Conservation (phyloP, 1,140 invertebrate species). For the Heliconius hermathena region DNA sequence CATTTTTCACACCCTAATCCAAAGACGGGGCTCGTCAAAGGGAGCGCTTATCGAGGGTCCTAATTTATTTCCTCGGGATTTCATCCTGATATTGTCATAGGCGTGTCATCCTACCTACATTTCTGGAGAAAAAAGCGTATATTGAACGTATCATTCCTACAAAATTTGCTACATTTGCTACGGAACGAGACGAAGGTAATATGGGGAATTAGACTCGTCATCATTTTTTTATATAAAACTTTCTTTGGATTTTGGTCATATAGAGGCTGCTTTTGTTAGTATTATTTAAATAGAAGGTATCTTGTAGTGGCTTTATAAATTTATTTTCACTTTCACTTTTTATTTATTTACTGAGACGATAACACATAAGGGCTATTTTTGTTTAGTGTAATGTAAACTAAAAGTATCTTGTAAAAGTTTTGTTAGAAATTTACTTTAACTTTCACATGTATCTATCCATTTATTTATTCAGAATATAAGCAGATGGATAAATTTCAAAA, state of each 20-base stretch:
- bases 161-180: constrained; percentile 27
- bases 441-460: too few species aligned
- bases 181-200: constrained; percentile 1
- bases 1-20: constrained; percentile 79
- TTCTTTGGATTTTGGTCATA: background rate
- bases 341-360: too few species aligned
- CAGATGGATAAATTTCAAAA: too few species aligned
- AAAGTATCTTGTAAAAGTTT: too few species aligned
- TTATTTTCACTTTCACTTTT: too few species aligned
- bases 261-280: too few species aligned
- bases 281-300: too few species aligned
- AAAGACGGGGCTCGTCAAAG: constrained; percentile 75
- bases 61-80: constrained; percentile 76
- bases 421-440: too few species aligned
- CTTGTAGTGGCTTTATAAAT: too few species aligned
- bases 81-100: constrained; percentile 67
- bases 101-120: constrained; percentile 53
- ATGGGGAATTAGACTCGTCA: background rate
- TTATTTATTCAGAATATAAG: too few species aligned
- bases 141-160: constrained; percentile 32
- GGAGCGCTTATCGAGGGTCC: constrained; percentile 73
- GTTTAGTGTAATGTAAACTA: too few species aligned
- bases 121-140: constrained; percentile 38
- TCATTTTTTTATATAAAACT: constrained; percentile 6
- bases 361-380: too few species aligned